Evolutionary conservation across 2,888 invertebrate genomes (phyloP), one percentile per base, ranked within the genome.

Genomic region (Drosophila phalerata): DNA sequence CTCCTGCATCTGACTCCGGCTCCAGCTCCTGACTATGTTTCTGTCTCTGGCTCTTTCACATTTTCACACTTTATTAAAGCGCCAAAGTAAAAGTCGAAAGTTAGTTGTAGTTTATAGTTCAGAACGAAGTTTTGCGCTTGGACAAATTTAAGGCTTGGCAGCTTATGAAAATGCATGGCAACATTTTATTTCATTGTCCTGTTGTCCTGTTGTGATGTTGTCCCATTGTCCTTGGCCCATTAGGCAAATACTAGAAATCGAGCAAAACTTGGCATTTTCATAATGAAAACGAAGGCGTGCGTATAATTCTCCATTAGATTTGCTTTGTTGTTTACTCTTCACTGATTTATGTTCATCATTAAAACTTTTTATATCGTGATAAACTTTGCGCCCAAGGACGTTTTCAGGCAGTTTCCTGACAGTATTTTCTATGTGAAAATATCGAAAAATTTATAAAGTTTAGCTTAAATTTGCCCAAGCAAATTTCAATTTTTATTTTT

Each of bases 1-100:
- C 17, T 8, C 28, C 28, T 28, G 28, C 34, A 53, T 15, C 34
- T 56, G 37, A 11, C 51, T 37, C 13, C n/a, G 11, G 5, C 11
- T 19, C 11, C 8, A 5, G 13, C 6, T 30, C n/a, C n/a, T 11
- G 30, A 5, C 30, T 34, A 42, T 22, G 43, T 51, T 51, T 43
- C 51, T 49, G 30, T 32, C 40, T 28, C 43, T 34, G n/a, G 17
- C 51, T 48, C 38, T 74, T 81, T 52, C 68, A 72, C 82, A 89
- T 89, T 84, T 82, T 84, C 83, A 87, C 83, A 89, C 83, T 84
- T 89, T 84, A 89, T 89, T 89, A 87, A 89, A 89, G 89, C 77
- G 55, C 70, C 65, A 77, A 88, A 88, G 81, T 83, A 77, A 83
- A 80, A 83, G 89, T 81, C 84, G 71, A 77, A 86, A 83, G 69